These are phyloP conservation scores for Sebastes schlegelii DNA, from an alignment of 2,113 vertebrate genomes.

Conservation along the genomic window DNA sequence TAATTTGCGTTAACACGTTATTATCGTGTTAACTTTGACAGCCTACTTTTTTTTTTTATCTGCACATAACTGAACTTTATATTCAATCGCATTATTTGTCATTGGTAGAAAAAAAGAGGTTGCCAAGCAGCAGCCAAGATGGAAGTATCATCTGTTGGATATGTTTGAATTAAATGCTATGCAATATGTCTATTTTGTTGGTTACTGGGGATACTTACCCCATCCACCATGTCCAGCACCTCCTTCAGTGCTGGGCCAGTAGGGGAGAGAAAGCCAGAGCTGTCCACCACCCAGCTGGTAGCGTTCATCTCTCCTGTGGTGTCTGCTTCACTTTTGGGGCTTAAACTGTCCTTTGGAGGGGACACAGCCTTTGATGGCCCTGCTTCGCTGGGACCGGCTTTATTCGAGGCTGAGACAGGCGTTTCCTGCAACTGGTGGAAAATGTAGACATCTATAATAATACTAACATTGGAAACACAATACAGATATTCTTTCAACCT, in stretches of 20 bases:
- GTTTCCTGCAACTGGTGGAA: constrained; percentile 53
- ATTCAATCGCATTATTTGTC: background rate
- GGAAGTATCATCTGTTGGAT: background rate
- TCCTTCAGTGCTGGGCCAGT: constrained; percentile 87
- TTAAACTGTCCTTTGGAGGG: constrained; percentile 55
- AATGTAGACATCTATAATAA: background rate
- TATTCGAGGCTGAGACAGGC: background rate
- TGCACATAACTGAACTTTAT: background rate
- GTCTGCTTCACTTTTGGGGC: constrained; percentile 71
- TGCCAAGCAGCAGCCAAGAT: background rate
- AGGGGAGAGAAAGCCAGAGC: constrained; percentile 89
- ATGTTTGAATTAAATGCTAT: background rate
- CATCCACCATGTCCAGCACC: constrained; percentile 95
- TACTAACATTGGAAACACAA: background rate
- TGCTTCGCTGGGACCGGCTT: constrained; percentile 18
- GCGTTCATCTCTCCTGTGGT: constrained; percentile 63
- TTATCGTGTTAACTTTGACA: no score
- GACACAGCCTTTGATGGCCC: constrained; percentile 28
- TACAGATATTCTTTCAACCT: background rate
- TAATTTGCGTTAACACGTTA: no score
- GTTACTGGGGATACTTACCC: constrained; percentile 82
- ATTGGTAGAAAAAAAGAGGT: background rate
- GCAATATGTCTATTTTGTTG: background rate
- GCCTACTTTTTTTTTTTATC: background rate
- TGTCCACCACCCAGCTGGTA: constrained; percentile 92